These are phyloP conservation scores for Oscheius sp. DNA, from an alignment of 1,140 invertebrate genomes.

Conservation along the genomic window DNA sequence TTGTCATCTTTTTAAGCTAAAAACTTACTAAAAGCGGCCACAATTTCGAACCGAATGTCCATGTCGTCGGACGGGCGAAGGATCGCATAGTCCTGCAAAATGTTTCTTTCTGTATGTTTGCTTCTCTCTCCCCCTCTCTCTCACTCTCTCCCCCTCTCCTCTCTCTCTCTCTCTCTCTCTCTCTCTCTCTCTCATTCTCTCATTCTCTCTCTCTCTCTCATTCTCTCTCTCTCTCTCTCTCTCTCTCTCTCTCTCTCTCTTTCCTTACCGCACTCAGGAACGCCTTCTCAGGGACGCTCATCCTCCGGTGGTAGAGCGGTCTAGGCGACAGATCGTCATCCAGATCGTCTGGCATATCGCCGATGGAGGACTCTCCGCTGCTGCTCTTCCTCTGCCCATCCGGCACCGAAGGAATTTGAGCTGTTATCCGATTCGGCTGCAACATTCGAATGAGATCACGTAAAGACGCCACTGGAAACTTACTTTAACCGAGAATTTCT, in stretches of 20 bases:
- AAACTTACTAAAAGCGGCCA: slow-evolving; percentile 30
- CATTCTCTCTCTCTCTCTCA: too few species aligned
- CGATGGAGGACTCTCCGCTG: background rate
- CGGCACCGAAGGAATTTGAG: too few species aligned
- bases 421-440: too few species aligned
- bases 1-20: background rate
- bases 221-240: background rate
- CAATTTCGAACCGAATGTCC: slow-evolving; percentile 24
- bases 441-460: too few species aligned
- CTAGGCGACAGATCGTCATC: slow-evolving; percentile 16
- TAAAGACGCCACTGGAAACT: background rate
- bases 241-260: background rate
- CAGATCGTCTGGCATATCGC: background rate
- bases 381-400: background rate
- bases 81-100: slow-evolving; percentile 32
- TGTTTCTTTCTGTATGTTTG: too few species aligned
- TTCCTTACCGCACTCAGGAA: slow-evolving; percentile 30
- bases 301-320: slow-evolving; percentile 20
- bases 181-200: background rate
- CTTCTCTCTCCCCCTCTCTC: too few species aligned
- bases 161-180: background rate
- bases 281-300: slow-evolving; percentile 31
- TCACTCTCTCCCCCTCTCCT: too few species aligned
- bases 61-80: slow-evolving; percentile 16
- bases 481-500: too few species aligned